These are phyloP conservation scores for Exocentrus adspersus DNA, from an alignment of 2,888 invertebrate species.

Conservation along the genomic window DNA sequence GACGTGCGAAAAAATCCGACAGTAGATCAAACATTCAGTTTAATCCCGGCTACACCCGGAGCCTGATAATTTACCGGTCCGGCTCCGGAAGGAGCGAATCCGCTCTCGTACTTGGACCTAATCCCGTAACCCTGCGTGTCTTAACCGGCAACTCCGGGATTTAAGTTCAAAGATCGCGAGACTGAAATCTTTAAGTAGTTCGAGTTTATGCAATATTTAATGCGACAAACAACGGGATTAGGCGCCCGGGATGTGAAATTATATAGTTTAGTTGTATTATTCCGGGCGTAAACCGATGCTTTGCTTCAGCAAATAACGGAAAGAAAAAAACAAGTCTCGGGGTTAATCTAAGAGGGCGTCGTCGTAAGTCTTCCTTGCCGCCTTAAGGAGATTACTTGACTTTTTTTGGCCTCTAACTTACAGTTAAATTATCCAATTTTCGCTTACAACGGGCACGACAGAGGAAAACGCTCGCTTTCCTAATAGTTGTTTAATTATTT, in stretches of 20 bases:
- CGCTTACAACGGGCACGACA: slow-evolving; percentile 36
- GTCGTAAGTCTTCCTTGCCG: slow-evolving; percentile 47
- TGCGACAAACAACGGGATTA: slow-evolving; percentile 60
- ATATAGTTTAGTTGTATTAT: too few relatives aligned
- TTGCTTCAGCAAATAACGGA: slow-evolving; percentile 26
- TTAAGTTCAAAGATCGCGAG: slow-evolving; percentile 55
- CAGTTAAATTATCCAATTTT: slow-evolving; percentile 47
- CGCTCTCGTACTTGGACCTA: slow-evolving; percentile 43
- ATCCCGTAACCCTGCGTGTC: slow-evolving; percentile 52
- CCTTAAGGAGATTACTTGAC: slow-evolving; percentile 48
- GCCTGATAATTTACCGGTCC: slow-evolving; percentile 22
- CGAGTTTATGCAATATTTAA: slow-evolving; percentile 61
- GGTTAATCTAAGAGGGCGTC: slow-evolving; percentile 40
- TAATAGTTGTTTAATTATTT: too few relatives aligned
- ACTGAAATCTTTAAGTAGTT: slow-evolving; percentile 56
- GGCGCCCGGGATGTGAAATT: too few relatives aligned
- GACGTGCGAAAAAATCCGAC: too few relatives aligned
- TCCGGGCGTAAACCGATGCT: slow-evolving; percentile 21
- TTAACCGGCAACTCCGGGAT: slow-evolving; percentile 51
- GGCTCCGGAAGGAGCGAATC: slow-evolving; percentile 12
- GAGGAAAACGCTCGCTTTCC: neutral
- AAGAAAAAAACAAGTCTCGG: slow-evolving; percentile 28
- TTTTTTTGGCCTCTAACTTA: slow-evolving; percentile 49
- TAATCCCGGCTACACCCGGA: slow-evolving; percentile 10
- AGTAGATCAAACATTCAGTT: neutral